Base-by-base conservation (phyloP, 2,888 invertebrate genomes). In the Eupithecia abbreviata region DNA sequence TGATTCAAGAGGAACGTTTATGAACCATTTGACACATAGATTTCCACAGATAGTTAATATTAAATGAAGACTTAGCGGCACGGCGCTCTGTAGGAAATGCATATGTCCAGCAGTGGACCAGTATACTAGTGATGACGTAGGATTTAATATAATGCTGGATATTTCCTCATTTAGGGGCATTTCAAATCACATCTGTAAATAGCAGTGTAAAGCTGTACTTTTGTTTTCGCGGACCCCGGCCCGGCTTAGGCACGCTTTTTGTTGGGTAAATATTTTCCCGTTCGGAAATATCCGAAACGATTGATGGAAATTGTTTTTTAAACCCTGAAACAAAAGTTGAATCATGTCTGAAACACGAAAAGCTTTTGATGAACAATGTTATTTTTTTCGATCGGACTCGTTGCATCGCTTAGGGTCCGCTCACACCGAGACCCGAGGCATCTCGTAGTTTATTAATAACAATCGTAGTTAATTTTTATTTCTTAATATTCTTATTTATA, bases 201-300 rank as follows among this genome's bases (percentile, higher is more conserved):
- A 81, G 80, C 73, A 70, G 79, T 79, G 80, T 79, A 77, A 80
- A 78, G 73, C 76, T 81, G 82, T 82, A 80, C 75, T 80, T 79
- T 82, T 83, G 81, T 82, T 82, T 80, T 77, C 79, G 76, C 41
- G 18, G 67, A 43, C 72, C 79, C 15, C 73, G 66, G 47, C 71
- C 71, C 69, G 18, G 82, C 76, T 79, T 79, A 79, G 74, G 43
- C 12, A 69, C 62, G 76, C 77, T 80, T 77, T 82, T 79, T 79
- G 77, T 76, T 79, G 73, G 72, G 77, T 77, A 79, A 82, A 80
- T 73, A 80, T 77, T 80, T 75, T 67, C 77, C 72, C 72, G 70
- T 77, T 71, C 74, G 70, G 71, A 78, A 81, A 77, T 72, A 75
- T 62, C 66, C 71, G 45, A 66, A 58, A 72, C 77, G 75, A 80